Evolutionary conservation across 2,888 invertebrate species (phyloP).

Genomic region (Machimus atricapillus): DNA sequence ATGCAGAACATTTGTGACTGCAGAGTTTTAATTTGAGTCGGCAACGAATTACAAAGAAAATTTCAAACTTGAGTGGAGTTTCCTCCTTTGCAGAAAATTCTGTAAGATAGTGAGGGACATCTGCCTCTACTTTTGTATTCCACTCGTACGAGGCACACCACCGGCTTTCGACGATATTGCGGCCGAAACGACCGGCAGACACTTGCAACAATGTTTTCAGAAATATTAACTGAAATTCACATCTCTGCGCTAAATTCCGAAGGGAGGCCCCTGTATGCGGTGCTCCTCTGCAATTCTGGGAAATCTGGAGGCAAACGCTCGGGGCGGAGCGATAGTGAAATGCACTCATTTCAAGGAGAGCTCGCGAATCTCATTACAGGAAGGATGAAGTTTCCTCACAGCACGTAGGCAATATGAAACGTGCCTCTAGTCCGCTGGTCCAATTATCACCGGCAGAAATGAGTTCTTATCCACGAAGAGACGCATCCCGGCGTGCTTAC

Average conservation of each 20-base stretch:
- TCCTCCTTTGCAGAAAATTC: neutral
- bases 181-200: neutral
- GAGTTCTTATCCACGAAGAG: conserved; percentile 37
- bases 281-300: neutral
- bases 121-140: neutral
- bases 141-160: neutral
- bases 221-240: conserved; percentile 10
- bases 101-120: neutral
- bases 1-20: neutral
- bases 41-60: neutral
- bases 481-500: conserved; percentile 16
- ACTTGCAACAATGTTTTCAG: neutral
- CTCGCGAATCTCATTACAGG: conserved; percentile 41
- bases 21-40: neutral
- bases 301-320: neutral
- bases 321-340: neutral
- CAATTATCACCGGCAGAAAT: conserved; percentile 37
- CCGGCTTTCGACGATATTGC: neutral
- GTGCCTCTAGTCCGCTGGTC: conserved; percentile 41
- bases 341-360: conserved; percentile 21
- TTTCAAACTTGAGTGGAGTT: neutral
- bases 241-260: neutral
- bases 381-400: conserved; percentile 33
- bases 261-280: neutral
- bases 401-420: conserved; percentile 47